Percentiles rank a stretch among this genome's conserved stretches.
These are phyloP conservation scores for Archips xylosteana DNA, from an alignment of 2,888 invertebrate genomes.

Conservation along the genomic window DNA sequence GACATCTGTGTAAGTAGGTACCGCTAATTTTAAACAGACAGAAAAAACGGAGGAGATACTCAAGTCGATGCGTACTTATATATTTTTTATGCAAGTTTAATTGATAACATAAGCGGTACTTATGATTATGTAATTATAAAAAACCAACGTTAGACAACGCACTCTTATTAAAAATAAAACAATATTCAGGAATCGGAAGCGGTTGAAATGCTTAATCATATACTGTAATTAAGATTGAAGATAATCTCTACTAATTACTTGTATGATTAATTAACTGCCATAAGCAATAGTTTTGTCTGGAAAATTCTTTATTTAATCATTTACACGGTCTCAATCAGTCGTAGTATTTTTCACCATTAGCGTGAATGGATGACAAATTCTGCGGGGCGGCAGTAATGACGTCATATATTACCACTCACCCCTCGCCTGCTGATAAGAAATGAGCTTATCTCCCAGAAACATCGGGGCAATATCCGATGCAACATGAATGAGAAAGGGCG, in stretches of 20 bases:
- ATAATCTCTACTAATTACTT: no score
- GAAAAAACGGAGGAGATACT: no score
- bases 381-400: slow-evolving; percentile 49
- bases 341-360: slow-evolving; percentile 19
- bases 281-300: neutral
- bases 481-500: slow-evolving; percentile 51
- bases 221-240: no score
- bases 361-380: slow-evolving; percentile 45
- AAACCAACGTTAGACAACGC: neutral
- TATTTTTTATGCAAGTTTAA: no score
- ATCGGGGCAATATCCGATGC: slow-evolving; percentile 64
- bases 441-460: slow-evolving; percentile 69
- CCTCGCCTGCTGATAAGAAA: slow-evolving; percentile 63
- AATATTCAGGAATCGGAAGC: no score
- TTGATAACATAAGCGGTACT: no score
- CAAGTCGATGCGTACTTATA: no score
- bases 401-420: slow-evolving; percentile 59
- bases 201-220: no score
- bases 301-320: neutral
- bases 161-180: no score
- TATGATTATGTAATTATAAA: no score
- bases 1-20: no score
- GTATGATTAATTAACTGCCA: neutral
- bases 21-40: no score
- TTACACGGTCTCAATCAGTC: slow-evolving; percentile 22